These are phyloP conservation scores for Cyphomyrus plagiostoma DNA, from an alignment of 2,113 vertebrate species.

Conservation along the genomic window DNA sequence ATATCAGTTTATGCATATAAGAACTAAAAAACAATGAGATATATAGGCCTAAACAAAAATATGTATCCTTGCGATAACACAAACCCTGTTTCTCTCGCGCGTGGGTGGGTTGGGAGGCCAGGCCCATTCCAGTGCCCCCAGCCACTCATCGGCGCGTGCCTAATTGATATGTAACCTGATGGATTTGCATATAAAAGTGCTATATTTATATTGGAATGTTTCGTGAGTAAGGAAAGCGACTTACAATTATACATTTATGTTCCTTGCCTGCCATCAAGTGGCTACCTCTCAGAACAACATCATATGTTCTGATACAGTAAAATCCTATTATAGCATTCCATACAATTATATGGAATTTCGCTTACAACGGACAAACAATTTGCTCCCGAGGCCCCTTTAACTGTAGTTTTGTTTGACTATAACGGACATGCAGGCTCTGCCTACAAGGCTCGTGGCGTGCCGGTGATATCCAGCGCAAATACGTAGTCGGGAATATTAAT, in stretches of 20 bases:
- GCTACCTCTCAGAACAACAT: background rate
- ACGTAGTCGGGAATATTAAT: too few species aligned
- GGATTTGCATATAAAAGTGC: background rate
- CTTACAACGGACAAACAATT: too few species aligned
- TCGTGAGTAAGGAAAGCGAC: background rate
- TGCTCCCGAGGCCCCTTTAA: too few species aligned
- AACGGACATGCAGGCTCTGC: too few species aligned
- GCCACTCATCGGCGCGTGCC: background rate
- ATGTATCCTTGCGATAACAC: background rate
- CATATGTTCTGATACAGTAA: background rate
- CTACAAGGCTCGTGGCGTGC: too few species aligned
- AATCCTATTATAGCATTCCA: too few species aligned
- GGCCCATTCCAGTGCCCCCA: background rate
- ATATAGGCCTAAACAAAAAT: background rate
- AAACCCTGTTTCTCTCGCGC: background rate
- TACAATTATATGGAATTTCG: too few species aligned
- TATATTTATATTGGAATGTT: background rate
- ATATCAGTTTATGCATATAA: background rate
- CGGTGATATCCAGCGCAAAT: too few species aligned
- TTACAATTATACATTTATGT: background rate
- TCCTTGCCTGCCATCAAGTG: conserved; percentile 11
- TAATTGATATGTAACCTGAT: background rate
- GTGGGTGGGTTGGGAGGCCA: background rate
- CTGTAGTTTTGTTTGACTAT: too few species aligned
- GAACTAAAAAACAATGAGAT: background rate